Conservation (phyloP, 2,797 vertebrate genomes). For the Clarias laeviceps region DNA sequence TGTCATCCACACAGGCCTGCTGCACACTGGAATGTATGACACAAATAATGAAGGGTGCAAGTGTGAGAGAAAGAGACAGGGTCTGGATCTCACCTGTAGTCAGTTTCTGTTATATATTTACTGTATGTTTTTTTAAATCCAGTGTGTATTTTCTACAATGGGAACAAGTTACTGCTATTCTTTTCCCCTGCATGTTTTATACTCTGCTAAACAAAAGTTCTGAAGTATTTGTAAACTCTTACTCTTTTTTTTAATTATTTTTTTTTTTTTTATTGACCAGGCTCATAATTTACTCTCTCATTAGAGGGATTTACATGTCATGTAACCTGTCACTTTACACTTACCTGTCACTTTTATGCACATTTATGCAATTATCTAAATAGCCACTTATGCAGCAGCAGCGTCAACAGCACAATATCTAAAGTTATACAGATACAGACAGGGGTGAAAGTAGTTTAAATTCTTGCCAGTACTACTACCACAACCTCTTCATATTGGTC, state of each 20-base stretch:
- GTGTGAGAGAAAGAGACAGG: constrained; percentile 9
- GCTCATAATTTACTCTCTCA: background rate
- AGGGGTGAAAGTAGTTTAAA: too few relatives aligned
- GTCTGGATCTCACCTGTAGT: background rate
- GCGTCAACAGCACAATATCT: background rate
- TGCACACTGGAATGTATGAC: constrained; percentile 31
- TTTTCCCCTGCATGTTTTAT: background rate
- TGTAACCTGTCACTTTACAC: background rate
- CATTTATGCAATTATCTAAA: constrained; percentile 3
- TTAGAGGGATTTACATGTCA: background rate
- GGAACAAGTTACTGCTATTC: background rate
- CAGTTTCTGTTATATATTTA: background rate
- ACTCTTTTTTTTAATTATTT: background rate
- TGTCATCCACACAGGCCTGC: constrained; percentile 7
- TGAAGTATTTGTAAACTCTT: background rate
- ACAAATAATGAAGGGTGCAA: constrained; percentile 40
- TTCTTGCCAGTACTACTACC: too few relatives aligned
- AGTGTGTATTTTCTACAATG: background rate
- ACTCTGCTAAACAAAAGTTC: background rate
- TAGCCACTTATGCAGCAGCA: background rate
- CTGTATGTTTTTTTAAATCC: background rate
- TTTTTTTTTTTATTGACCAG: background rate
- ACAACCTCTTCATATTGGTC: too few relatives aligned
- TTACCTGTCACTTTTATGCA: background rate
- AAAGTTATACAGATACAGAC: background rate